Conservation (phyloP, 1,140 invertebrate genomes). For the Lysiphlebus fabarum region DNA sequence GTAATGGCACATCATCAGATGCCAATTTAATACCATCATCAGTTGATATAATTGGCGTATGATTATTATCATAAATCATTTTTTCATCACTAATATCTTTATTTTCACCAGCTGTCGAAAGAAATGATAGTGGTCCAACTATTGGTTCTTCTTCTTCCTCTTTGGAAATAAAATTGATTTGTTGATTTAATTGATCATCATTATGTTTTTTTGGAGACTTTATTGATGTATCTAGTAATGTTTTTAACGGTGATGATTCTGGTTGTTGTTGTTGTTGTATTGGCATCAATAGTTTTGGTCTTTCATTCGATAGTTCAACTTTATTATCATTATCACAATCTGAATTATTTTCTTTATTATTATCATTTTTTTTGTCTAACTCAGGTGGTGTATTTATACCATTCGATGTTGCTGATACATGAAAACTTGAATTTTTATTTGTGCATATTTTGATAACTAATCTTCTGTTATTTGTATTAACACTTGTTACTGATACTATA, state of each 20-base stretch:
- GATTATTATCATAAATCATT: neutral
- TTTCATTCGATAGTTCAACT: no score
- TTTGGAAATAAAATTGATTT: neutral
- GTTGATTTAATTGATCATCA: no score
- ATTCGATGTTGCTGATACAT: slow-evolving; percentile 26
- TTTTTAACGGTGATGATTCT: no score
- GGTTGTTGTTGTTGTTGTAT: no score
- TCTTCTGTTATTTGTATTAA: slow-evolving; percentile 44
- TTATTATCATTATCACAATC: neutral
- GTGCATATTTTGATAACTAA: slow-evolving; percentile 52
- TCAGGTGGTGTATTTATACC: no score
- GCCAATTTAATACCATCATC: slow-evolving; percentile 54
- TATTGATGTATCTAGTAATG: no score
- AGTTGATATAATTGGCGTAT: neutral
- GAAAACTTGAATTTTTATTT: slow-evolving; percentile 43
- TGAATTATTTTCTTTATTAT: slow-evolving; percentile 9
- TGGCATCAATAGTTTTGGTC: no score
- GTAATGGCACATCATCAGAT: slow-evolving; percentile 61
- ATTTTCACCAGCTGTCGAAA: no score
- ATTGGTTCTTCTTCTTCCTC: neutral
- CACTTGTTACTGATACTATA: slow-evolving; percentile 32
- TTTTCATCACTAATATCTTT: no score
- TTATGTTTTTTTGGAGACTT: no score
- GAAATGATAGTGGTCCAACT: no score
- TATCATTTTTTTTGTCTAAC: neutral